Percentiles rank a stretch among this genome's conserved stretches.
Evolutionary conservation across 2,113 vertebrate species (phyloP).

Genomic region (Zapus hudsonius): DNA sequence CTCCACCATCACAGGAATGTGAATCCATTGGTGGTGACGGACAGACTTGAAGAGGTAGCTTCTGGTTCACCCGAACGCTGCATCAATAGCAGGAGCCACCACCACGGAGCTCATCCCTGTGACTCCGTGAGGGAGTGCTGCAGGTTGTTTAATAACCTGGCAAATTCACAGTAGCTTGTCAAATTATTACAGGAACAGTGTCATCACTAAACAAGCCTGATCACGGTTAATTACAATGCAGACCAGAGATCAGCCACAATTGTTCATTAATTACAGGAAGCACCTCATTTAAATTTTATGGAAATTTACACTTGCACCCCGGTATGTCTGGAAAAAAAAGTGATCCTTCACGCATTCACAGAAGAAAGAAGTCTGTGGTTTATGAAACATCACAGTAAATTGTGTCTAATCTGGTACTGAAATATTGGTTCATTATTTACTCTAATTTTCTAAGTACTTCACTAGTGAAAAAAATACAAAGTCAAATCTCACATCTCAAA

Average conservation of each 20-base stretch:
- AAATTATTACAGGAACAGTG: slow-evolving; percentile 85
- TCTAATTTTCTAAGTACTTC: slow-evolving; percentile 71
- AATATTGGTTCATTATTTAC: slow-evolving; percentile 78
- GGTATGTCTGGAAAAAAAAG: slow-evolving; percentile 82
- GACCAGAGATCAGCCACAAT: slow-evolving; percentile 90
- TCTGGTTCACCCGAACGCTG: slow-evolving; percentile 55
- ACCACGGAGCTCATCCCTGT: slow-evolving; percentile 51
- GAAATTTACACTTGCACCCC: slow-evolving; percentile 88
- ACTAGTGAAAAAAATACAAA: slow-evolving; percentile 56
- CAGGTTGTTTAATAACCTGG: slow-evolving; percentile 84
- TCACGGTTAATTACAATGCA: slow-evolving; percentile 94
- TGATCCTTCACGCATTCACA: slow-evolving; percentile 74
- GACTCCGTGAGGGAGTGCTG: slow-evolving; percentile 80
- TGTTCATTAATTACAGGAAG: slow-evolving; percentile 96
- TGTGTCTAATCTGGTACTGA: slow-evolving; percentile 68
- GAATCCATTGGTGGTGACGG: slow-evolving; percentile 36
- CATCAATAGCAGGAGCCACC: slow-evolving; percentile 65
- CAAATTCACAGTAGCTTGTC: slow-evolving; percentile 85
- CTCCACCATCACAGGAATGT: slow-evolving; percentile 54
- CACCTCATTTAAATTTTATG: slow-evolving; percentile 94
- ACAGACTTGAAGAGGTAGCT: slow-evolving; percentile 58
- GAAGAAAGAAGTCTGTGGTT: slow-evolving; percentile 75
- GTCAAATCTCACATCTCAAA: slow-evolving; percentile 52
- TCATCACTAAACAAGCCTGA: slow-evolving; percentile 89
- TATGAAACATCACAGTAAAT: slow-evolving; percentile 78